Evolutionary conservation across 2,797 vertebrate species (phyloP).

Genomic region (Melanotaenia pygmaea): DNA sequence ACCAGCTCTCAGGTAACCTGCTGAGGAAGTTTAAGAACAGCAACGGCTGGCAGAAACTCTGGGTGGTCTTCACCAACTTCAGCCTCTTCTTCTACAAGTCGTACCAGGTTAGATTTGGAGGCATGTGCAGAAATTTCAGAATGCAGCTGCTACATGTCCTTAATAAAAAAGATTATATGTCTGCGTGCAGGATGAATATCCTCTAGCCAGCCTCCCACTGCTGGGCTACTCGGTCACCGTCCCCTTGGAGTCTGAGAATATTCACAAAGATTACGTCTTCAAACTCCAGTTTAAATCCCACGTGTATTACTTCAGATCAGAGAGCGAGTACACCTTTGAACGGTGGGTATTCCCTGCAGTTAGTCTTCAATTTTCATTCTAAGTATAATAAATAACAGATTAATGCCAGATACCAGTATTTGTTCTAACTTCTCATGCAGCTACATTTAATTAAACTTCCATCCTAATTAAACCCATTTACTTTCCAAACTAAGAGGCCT

Average conservation of each 20-base stretch:
- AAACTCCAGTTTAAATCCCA: slow-evolving; percentile 99
- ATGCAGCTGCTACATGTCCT: not conserved
- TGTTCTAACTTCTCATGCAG: not conserved
- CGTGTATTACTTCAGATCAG: slow-evolving; percentile 97
- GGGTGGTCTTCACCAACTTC: slow-evolving; percentile 99
- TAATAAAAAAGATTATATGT: not conserved
- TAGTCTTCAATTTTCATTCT: not conserved
- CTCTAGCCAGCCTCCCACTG: slow-evolving; percentile 94
- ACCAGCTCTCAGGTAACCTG: slow-evolving; percentile 95
- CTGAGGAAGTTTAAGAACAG: slow-evolving; percentile 99
- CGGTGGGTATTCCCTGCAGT: slow-evolving; percentile 76
- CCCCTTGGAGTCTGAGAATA: slow-evolving; percentile 93
- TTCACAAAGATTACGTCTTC: slow-evolving; percentile 98
- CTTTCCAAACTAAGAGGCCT: not conserved
- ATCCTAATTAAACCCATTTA: not conserved
- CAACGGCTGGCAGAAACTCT: slow-evolving; percentile 98
- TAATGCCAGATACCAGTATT: not conserved
- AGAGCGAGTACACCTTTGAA: slow-evolving; percentile 96
- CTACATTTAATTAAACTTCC: not conserved
- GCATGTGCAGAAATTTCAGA: not conserved
- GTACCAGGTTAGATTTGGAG: slow-evolving; percentile 85
- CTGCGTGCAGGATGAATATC: slow-evolving; percentile 89
- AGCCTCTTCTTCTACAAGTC: slow-evolving; percentile 99
- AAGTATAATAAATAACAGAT: not conserved
- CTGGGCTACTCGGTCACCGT: slow-evolving; percentile 95